These are phyloP conservation scores for Ranitomeya imitator DNA, from an alignment of 2,113 vertebrate genomes.

Conservation along the genomic window DNA sequence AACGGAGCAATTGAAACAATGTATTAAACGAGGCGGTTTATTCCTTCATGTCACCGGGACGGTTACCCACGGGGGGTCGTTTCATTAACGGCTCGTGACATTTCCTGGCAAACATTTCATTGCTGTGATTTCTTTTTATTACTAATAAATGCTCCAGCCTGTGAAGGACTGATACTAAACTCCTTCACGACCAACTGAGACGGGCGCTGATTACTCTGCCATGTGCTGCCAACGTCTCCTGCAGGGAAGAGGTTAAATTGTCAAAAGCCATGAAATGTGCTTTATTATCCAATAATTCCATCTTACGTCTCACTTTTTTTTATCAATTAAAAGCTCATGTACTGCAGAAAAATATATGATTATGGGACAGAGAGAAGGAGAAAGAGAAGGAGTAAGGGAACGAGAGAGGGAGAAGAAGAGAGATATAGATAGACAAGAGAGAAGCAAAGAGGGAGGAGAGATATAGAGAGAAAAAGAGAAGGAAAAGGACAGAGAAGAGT, in stretches of 20 bases:
- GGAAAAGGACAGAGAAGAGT: too few species aligned
- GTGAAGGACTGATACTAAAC: conserved; percentile 31
- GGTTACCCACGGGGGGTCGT: conserved; percentile 45
- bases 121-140: conserved; percentile 42
- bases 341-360: too few species aligned
- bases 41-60: conserved; percentile 38
- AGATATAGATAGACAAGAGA: too few species aligned
- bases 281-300: background rate
- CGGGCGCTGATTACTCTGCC: background rate
- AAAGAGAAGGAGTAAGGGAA: too few species aligned
- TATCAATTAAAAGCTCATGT: background rate
- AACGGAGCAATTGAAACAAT: conserved; percentile 54
- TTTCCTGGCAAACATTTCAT: conserved; percentile 50
- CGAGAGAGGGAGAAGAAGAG: too few species aligned
- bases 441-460: too few species aligned
- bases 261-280: background rate
- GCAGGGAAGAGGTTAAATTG: conserved; percentile 1
- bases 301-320: too few species aligned
- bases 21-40: conserved; percentile 55
- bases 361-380: too few species aligned
- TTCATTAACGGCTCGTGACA: conserved; percentile 49
- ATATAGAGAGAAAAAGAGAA: too few species aligned
- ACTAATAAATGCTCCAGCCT: conserved; percentile 17
- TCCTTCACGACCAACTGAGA: conserved; percentile 3
- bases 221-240: background rate